Evolutionary conservation across 2,888 invertebrate genomes (phyloP).

Genomic region (Macrophya annulata): DNA sequence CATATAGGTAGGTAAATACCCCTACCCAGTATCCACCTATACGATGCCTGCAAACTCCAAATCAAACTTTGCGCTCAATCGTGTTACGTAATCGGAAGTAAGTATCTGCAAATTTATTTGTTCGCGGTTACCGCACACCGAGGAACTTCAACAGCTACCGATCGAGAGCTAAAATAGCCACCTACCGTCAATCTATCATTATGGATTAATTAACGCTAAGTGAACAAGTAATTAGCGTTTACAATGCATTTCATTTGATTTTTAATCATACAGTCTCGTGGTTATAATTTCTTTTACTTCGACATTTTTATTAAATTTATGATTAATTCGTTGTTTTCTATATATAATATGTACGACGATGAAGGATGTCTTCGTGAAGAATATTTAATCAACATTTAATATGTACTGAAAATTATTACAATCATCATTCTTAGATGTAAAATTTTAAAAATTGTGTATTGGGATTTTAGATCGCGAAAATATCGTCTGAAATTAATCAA

Average conservation of each 20-base stretch:
- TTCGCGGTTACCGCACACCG: background rate
- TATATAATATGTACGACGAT: background rate
- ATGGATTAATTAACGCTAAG: background rate
- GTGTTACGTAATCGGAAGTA: background rate
- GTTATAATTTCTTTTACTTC: background rate
- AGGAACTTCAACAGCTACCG: background rate
- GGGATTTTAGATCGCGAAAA: background rate
- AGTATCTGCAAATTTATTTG: background rate
- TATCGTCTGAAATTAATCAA: background rate
- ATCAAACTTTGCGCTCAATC: background rate
- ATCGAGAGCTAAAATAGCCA: background rate
- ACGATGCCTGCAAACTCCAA: background rate
- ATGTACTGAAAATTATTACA: too few species aligned
- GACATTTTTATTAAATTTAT: background rate
- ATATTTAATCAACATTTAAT: background rate
- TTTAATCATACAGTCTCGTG: background rate
- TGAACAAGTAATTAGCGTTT: background rate
- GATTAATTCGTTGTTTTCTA: background rate
- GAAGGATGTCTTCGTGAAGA: background rate
- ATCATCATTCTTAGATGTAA: background rate
- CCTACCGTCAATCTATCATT: background rate
- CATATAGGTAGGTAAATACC: background rate
- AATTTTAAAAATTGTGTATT: background rate
- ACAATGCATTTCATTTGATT: conserved; percentile 3
- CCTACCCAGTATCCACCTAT: background rate